These are phyloP conservation scores for Sminthurinus aureus DNA, from an alignment of 2,888 invertebrate genomes.

Conservation along the genomic window DNA sequence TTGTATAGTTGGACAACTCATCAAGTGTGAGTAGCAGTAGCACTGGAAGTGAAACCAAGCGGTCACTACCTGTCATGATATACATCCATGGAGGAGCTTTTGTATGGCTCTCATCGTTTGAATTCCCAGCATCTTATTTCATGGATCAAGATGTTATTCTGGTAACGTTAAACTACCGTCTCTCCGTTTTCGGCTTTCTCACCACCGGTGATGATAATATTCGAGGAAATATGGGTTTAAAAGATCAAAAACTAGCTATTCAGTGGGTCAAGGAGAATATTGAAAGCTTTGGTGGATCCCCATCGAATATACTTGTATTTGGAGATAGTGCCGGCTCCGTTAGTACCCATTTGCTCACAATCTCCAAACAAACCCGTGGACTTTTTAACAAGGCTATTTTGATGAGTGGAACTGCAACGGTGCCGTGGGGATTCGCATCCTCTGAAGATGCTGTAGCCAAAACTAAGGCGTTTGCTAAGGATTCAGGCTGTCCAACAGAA, in stretches of 20 bases:
- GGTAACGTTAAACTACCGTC: neutral
- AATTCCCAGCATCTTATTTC: neutral
- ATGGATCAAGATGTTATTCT: constrained; percentile 13
- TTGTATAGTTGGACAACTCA: no score
- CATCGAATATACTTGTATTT: neutral
- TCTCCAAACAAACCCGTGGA: neutral
- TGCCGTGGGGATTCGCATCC: neutral
- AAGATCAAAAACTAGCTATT: neutral
- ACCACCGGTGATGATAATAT: neutral
- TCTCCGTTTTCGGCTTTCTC: neutral
- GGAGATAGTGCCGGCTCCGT: neutral
- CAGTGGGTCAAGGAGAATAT: neutral
- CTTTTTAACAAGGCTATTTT: neutral
- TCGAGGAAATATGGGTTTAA: neutral
- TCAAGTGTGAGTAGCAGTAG: no score
- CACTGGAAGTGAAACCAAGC: neutral
- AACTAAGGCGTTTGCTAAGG: neutral
- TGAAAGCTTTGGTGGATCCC: neutral
- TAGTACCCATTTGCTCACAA: neutral
- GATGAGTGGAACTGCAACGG: neutral
- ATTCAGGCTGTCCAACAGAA: neutral
- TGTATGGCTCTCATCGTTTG: neutral
- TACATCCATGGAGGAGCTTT: neutral
- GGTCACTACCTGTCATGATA: neutral
- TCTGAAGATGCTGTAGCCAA: neutral